Base-by-base conservation (phyloP, 2,113 vertebrate species). In the Lampris incognitus region DNA sequence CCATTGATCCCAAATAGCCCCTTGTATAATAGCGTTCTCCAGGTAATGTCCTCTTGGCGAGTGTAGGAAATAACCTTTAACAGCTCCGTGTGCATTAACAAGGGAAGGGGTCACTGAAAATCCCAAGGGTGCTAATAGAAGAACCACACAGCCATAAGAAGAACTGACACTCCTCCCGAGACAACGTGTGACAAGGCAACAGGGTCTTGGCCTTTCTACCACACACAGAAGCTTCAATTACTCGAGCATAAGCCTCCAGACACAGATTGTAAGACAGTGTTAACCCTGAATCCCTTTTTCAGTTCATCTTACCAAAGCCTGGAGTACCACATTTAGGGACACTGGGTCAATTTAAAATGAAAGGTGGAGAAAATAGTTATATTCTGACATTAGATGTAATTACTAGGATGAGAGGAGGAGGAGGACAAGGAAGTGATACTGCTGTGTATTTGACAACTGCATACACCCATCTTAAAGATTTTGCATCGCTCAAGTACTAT, bases 1-100 rank as follows among this genome's bases (percentile, higher is more conserved):
- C 71, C 74, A 81, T 81, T 85, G 73, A 88, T 75, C 60, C 46
- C 13, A 55, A 62, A 59, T 76, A 57, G 42, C 59, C 70, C 56
- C 50, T 64, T 1, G 6, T 74, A 56, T 81, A 76, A 88, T 83
- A 76, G 52, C 63, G 73, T 74, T 87, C 13, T 54, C 59, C 64
- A 39, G 60, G 65, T 65, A 76, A 82, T 84, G 65, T 72, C 66
- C 10, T 39, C 24, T 54, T 3, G 0, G 46, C 75, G 74, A 87
- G 80, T 66, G 67, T 55, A 71, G 71, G 66, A 79, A 82, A 74
- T 68, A 78, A 74, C 65, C 80, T 61, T 8, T 48, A 78, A 66
- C 71, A 65, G 76, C 61, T 54, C 36, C 8, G 56, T 42, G 9
- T 55, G 55, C 61, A 73, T 69, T 74, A 74, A 57, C 70, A 38